These are phyloP conservation scores for Agraylea sexmaculata DNA, from an alignment of 1,140 invertebrate genomes.

Conservation along the genomic window DNA sequence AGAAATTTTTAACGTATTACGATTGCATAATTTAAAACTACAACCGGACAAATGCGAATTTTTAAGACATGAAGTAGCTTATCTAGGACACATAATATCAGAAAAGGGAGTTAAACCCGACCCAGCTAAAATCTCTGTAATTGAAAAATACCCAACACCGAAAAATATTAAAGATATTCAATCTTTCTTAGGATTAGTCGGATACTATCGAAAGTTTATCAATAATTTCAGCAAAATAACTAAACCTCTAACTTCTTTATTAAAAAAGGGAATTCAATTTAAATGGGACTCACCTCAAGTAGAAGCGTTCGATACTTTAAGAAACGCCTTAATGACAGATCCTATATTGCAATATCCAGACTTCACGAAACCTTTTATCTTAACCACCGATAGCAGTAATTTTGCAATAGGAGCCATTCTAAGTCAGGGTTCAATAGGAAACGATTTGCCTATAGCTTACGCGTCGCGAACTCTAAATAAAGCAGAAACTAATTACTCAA, in stretches of 20 bases:
- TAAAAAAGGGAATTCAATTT: conserved; percentile 27
- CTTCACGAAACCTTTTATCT: conserved; percentile 25
- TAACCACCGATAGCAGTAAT: conserved; percentile 26
- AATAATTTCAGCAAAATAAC: conserved; percentile 25
- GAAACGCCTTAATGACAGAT: conserved; percentile 15
- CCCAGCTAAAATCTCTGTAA: conserved; percentile 27
- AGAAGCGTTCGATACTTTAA: conserved; percentile 24
- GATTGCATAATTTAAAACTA: conserved; percentile 28
- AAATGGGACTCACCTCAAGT: conserved; percentile 21
- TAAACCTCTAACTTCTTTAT: conserved; percentile 25
- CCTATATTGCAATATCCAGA: conserved; percentile 24
- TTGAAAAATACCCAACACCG: conserved; percentile 30
- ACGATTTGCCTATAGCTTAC: conserved; percentile 26
- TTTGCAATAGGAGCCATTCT: conserved; percentile 26
- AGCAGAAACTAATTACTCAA: conserved; percentile 31
- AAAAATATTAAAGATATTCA: conserved; percentile 28
- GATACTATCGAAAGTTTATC: conserved; percentile 35
- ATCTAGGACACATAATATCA: conserved; percentile 33
- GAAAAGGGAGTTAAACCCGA: conserved; percentile 31
- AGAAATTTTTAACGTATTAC: conserved; percentile 27
- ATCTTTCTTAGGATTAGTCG: conserved; percentile 32
- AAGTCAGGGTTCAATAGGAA: conserved; percentile 20
- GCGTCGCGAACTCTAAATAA: conserved; percentile 29
- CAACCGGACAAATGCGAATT: conserved; percentile 29
- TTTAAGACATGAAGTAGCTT: conserved; percentile 29